Conservation (phyloP, 2,888 invertebrate genomes). For the Heliconius aoede region DNA sequence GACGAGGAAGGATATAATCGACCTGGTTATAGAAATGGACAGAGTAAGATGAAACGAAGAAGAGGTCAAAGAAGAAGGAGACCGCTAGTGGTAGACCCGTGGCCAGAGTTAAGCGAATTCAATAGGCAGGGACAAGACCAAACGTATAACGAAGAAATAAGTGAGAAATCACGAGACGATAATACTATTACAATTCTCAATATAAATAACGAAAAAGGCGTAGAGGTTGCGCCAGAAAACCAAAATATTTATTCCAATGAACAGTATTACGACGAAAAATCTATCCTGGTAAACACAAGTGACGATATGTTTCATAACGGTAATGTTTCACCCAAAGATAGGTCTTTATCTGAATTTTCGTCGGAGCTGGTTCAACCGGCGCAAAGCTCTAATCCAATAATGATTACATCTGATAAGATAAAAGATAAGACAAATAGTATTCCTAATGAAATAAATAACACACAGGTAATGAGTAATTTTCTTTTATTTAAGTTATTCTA, state of each 20-base stretch:
- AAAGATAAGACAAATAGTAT: slow-evolving; percentile 49
- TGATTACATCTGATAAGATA: slow-evolving; percentile 43
- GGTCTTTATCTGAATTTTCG: slow-evolving; percentile 69
- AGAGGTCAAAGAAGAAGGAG: slow-evolving; percentile 68
- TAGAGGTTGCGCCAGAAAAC: slow-evolving; percentile 32
- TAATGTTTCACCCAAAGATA: slow-evolving; percentile 53
- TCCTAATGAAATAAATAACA: slow-evolving; percentile 50
- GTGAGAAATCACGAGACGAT: slow-evolving; percentile 36
- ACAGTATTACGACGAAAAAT: slow-evolving; percentile 33
- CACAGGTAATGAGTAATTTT: slow-evolving; percentile 53
- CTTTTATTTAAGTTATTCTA: slow-evolving; percentile 27
- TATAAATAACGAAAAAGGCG: slow-evolving; percentile 35
- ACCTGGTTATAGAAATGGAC: slow-evolving; percentile 69
- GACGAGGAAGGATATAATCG: slow-evolving; percentile 47
- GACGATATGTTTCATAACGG: slow-evolving; percentile 13
- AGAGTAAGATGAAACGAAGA: slow-evolving; percentile 66
- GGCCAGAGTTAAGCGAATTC: slow-evolving; percentile 64
- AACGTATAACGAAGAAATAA: slow-evolving; percentile 48
- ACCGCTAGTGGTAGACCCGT: slow-evolving; percentile 56
- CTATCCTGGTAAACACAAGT: background rate
- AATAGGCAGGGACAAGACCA: slow-evolving; percentile 46
- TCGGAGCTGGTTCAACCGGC: slow-evolving; percentile 52
- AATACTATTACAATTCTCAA: slow-evolving; percentile 36
- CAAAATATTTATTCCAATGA: slow-evolving; percentile 39
- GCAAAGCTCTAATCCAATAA: slow-evolving; percentile 30